Evolutionary conservation across 2,113 vertebrate genomes (phyloP).

Genomic region (Hiodon tergisus): DNA sequence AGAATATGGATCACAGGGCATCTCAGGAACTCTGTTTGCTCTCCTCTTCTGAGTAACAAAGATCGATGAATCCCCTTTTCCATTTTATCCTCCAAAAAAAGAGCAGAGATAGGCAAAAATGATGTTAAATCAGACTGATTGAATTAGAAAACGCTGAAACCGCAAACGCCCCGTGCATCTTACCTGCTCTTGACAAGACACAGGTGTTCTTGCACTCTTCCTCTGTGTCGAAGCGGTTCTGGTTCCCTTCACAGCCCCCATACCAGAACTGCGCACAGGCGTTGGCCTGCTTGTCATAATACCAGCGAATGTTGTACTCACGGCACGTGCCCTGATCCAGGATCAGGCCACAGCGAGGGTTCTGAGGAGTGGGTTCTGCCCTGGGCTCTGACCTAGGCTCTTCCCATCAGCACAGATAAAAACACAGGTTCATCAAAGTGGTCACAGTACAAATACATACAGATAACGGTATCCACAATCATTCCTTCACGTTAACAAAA

Average conservation of each 20-base stretch:
- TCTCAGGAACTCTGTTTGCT: not conserved
- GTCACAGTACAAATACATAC: too few relatives aligned
- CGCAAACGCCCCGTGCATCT: not conserved
- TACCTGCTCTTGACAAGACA: conserved; percentile 56
- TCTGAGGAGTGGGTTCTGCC: conserved; percentile 45
- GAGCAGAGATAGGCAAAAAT: not conserved
- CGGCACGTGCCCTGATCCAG: conserved; percentile 72
- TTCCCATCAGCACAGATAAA: conserved; percentile 18
- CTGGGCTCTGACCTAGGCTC: too few relatives aligned
- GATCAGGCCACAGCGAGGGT: conserved; percentile 52
- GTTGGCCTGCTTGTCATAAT: conserved; percentile 76
- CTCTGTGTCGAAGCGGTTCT: conserved; percentile 73
- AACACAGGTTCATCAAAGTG: too few relatives aligned
- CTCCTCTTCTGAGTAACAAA: not conserved
- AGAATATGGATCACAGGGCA: not conserved
- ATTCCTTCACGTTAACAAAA: too few relatives aligned
- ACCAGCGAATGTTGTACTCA: conserved; percentile 70
- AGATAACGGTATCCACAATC: too few relatives aligned
- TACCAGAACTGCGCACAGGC: conserved; percentile 84
- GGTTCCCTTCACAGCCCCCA: conserved; percentile 72
- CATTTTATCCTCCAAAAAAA: conserved; percentile 43
- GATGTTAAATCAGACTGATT: not conserved
- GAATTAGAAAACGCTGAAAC: not conserved
- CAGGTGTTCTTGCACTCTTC: conserved; percentile 70
- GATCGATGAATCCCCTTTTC: not conserved